Conservation (phyloP, 2,113 vertebrate genomes). For the Dissostichus mawsoni region DNA sequence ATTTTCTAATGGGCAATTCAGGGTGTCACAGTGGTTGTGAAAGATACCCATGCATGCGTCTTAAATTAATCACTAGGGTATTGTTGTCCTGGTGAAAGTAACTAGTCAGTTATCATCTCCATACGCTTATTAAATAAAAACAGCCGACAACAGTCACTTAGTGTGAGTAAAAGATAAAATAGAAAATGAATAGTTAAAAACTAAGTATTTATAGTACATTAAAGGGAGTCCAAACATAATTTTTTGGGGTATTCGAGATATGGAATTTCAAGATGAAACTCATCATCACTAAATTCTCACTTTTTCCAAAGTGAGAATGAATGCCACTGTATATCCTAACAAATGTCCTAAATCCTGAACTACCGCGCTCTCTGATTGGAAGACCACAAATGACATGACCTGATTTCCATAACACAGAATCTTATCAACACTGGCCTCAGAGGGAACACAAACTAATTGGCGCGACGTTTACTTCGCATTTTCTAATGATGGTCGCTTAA, state of each 20-base stretch:
- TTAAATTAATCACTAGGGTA: not conserved
- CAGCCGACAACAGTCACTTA: not conserved
- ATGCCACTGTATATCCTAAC: slow-evolving; percentile 7
- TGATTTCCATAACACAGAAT: slow-evolving; percentile 63
- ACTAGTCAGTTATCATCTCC: slow-evolving; percentile 4
- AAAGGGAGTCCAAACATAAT: not conserved
- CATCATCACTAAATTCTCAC: not conserved
- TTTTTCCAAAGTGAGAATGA: slow-evolving; percentile 14
- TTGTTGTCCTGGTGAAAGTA: slow-evolving; percentile 19
- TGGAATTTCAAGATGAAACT: not conserved
- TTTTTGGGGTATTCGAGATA: not conserved
- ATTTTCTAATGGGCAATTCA: slow-evolving; percentile 11
- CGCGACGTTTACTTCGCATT: slow-evolving; percentile 49
- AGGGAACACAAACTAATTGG: slow-evolving; percentile 72
- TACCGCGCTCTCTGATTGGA: slow-evolving; percentile 33
- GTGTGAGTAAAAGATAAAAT: not conserved
- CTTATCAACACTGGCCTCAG: slow-evolving; percentile 65
- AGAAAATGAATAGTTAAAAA: not conserved
- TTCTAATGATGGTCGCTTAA: slow-evolving; percentile 65
- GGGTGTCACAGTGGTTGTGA: not conserved
- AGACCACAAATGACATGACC: slow-evolving; percentile 68
- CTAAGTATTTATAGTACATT: not conserved
- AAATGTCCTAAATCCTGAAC: slow-evolving; percentile 38
- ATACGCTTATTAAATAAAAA: slow-evolving; percentile 1
- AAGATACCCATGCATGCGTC: not conserved